These are phyloP conservation scores for Pentalonia nigronervosa DNA, from an alignment of 1,140 invertebrate genomes.

Conservation along the genomic window DNA sequence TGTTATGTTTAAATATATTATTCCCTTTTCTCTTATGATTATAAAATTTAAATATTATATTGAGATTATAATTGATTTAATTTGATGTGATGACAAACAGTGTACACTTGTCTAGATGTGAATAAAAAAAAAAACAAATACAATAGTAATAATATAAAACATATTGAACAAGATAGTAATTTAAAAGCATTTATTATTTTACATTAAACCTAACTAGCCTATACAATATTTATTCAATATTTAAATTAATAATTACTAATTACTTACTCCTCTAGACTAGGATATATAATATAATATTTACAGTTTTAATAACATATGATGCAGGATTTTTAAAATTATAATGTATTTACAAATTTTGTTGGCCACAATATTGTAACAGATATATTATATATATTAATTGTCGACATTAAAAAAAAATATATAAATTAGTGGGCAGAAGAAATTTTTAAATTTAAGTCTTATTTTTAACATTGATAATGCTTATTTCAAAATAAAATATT, in stretches of 20 bases:
- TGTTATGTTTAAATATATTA: slow-evolving; percentile 8
- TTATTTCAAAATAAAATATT: slow-evolving; percentile 29
- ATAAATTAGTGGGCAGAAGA: not conserved
- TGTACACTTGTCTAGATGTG: slow-evolving; percentile 26
- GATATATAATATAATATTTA: slow-evolving; percentile 47
- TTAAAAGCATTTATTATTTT: slow-evolving; percentile 38
- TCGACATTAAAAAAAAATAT: slow-evolving; percentile 34
- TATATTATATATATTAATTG: slow-evolving; percentile 48
- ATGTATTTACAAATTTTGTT: slow-evolving; percentile 54
- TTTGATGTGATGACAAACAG: slow-evolving; percentile 4
- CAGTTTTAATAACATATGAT: slow-evolving; percentile 27
- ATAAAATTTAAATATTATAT: slow-evolving; percentile 26
- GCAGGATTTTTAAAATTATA: not conserved
- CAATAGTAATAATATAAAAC: slow-evolving; percentile 10
- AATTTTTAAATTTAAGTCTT: slow-evolving; percentile 27
- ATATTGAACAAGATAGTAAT: slow-evolving; percentile 27
- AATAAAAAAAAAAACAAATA: not conserved
- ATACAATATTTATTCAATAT: slow-evolving; percentile 26
- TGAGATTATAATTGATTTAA: slow-evolving; percentile 27
- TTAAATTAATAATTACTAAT: slow-evolving; percentile 36
- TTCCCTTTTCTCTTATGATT: not conserved
- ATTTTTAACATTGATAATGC: not conserved
- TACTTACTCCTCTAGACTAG: slow-evolving; percentile 43
- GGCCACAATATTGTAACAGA: slow-evolving; percentile 51
- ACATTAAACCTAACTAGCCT: slow-evolving; percentile 38